phyloP scores from a whole-genome alignment of 2,113 vertebrate species.

The Anhinga anhinga region DNA sequence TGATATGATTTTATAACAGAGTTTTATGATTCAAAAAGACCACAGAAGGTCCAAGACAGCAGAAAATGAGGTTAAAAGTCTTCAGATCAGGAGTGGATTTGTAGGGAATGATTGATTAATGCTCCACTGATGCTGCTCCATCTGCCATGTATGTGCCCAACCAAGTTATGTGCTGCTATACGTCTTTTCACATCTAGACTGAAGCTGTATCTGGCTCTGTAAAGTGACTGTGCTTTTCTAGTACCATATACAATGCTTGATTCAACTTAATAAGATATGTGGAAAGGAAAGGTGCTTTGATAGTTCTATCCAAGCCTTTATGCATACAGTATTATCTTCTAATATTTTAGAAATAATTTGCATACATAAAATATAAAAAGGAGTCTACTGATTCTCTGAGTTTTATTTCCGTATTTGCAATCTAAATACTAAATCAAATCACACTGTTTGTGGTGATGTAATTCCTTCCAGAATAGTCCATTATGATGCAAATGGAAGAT shows the following conservation, averaged over 20 bases:
- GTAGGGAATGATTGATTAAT: not conserved
- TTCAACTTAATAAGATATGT: not conserved
- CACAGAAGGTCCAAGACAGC: not conserved
- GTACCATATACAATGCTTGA: not conserved
- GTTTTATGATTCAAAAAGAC: not conserved
- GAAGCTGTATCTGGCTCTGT: not conserved
- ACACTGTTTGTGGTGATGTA: not conserved
- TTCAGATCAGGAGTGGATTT: not conserved
- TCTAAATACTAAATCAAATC: not conserved
- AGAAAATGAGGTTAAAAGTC: not conserved
- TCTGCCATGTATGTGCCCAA: not conserved
- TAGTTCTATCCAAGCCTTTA: not conserved
- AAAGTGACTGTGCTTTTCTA: not conserved
- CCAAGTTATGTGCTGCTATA: not conserved
- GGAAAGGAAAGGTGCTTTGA: not conserved
- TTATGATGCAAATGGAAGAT: not conserved
- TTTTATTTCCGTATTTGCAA: not conserved
- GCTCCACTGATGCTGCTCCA: not conserved
- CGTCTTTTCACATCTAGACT: not conserved
- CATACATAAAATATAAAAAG: not conserved
- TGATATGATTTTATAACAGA: not conserved
- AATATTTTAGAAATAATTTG: not conserved
- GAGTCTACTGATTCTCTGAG: not conserved
- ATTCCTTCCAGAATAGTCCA: not conserved
- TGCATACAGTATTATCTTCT: not conserved